These are phyloP conservation scores for Sciurus carolinensis DNA, from an alignment of 2,797 vertebrate species.

Conservation along the genomic window DNA sequence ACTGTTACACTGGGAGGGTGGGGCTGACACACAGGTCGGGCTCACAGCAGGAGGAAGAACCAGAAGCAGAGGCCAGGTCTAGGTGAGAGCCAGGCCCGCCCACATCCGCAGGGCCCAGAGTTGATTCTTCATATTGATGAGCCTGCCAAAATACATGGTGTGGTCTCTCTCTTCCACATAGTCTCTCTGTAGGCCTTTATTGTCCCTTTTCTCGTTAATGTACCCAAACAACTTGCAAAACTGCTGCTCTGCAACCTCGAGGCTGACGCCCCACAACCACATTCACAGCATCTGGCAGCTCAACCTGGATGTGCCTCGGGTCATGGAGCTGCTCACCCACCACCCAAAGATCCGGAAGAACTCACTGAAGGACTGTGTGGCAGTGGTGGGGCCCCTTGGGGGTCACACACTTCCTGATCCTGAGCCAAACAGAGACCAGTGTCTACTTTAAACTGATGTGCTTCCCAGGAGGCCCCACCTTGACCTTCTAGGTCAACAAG, in stretches of 20 bases:
- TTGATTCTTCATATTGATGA: background rate
- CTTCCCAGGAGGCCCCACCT: conserved; percentile 95
- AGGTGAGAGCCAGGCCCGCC: too few relatives aligned
- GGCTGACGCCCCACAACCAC: too few relatives aligned
- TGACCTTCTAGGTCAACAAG: conserved; percentile 94
- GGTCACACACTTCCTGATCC: conserved; percentile 95
- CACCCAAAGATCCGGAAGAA: conserved; percentile 91
- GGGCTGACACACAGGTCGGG: too few relatives aligned
- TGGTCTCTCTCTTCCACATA: background rate
- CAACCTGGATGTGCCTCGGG: too few relatives aligned
- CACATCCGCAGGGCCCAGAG: too few relatives aligned
- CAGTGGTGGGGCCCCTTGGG: conserved; percentile 95
- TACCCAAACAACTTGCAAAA: background rate
- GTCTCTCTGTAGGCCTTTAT: background rate
- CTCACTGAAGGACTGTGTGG: conserved; percentile 95
- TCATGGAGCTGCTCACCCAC: too few relatives aligned
- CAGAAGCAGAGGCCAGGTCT: accelerated
- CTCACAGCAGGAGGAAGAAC: too few relatives aligned
- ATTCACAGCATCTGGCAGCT: too few relatives aligned
- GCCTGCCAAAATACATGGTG: background rate
- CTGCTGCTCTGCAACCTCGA: too few relatives aligned
- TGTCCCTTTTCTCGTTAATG: background rate
- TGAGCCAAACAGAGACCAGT: conserved; percentile 91
- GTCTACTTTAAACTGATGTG: conserved; percentile 95
- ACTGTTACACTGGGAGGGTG: too few relatives aligned